A percentile compares a stretch with the other conserved stretches of the same genome.
These are phyloP conservation scores for Catalaphyllia jardinei DNA, from an alignment of 64 coral and sea anemone species.

Conservation along the genomic window DNA sequence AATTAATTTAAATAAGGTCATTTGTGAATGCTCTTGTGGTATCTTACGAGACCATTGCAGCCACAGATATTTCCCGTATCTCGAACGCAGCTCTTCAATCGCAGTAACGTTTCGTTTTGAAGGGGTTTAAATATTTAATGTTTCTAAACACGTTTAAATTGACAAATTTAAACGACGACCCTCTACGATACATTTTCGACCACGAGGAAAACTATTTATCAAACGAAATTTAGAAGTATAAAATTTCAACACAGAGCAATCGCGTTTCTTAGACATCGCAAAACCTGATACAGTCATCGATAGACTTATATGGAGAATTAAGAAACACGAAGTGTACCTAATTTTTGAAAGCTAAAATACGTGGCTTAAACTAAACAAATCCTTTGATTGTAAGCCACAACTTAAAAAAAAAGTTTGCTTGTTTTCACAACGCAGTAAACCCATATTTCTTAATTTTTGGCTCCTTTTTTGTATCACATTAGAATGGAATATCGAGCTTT, in stretches of 20 bases:
- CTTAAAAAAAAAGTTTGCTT: constrained; percentile 4
- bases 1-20: background rate
- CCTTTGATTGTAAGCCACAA: background rate
- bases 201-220: background rate
- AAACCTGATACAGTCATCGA: background rate
- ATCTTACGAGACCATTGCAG: background rate
- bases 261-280: background rate
- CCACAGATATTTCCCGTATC: background rate
- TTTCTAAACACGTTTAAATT: constrained; percentile 9
- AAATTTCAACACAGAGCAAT: background rate
- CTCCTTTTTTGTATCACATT: no score
- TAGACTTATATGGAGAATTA: no score
- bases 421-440: background rate
- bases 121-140: constrained; percentile 39
- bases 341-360: background rate
- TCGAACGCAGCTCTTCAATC: background rate
- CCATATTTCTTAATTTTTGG: no score
- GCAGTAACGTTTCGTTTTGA: background rate
- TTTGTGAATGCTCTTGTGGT: constrained; percentile 20
- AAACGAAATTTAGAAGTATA: background rate
- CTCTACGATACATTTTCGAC: background rate
- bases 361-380: background rate
- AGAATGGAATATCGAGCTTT: no score
- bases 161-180: background rate
- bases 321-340: background rate